These are phyloP conservation scores for Gobiocypris rarus DNA, from an alignment of 2,113 vertebrate genomes.

Conservation along the genomic window DNA sequence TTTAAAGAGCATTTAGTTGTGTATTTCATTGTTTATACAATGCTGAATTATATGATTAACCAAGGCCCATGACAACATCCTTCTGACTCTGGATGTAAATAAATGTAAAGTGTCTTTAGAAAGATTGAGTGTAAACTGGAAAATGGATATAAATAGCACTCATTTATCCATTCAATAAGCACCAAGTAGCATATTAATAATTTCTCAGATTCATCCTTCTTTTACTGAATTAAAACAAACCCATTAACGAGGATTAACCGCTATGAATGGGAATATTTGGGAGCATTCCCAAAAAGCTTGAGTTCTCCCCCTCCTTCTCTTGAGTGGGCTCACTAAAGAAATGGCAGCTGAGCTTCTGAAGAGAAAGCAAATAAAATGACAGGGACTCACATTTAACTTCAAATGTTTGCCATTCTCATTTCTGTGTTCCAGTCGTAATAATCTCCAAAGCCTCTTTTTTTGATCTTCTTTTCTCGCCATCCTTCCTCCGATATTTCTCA, in stretches of 20 bases:
- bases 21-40: not conserved
- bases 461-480: constrained; percentile 3
- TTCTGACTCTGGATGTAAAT: not conserved
- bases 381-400: constrained; percentile 62
- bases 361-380: constrained; percentile 55
- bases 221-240: constrained; percentile 79
- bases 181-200: constrained; percentile 74
- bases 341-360: constrained; percentile 67
- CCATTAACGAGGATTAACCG: constrained; percentile 78
- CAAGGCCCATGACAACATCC: no score
- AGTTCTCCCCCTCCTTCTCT: constrained; percentile 68
- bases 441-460: constrained; percentile 51
- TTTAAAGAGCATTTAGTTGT: not conserved
- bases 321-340: constrained; percentile 69
- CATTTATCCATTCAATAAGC: constrained; percentile 73
- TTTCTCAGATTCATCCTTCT: constrained; percentile 71
- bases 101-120: not conserved
- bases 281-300: constrained; percentile 71
- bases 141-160: constrained; percentile 49
- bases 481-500: not conserved
- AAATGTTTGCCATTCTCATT: constrained; percentile 64
- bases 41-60: not conserved
- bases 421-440: constrained; percentile 62
- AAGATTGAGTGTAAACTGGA: constrained; percentile 30
- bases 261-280: constrained; percentile 73